A percentile compares a stretch with the other conserved stretches of the same genome.
Evolutionary conservation across 2,888 invertebrate genomes (phyloP).

Genomic region (Drosophila pseudotakahashii): DNA sequence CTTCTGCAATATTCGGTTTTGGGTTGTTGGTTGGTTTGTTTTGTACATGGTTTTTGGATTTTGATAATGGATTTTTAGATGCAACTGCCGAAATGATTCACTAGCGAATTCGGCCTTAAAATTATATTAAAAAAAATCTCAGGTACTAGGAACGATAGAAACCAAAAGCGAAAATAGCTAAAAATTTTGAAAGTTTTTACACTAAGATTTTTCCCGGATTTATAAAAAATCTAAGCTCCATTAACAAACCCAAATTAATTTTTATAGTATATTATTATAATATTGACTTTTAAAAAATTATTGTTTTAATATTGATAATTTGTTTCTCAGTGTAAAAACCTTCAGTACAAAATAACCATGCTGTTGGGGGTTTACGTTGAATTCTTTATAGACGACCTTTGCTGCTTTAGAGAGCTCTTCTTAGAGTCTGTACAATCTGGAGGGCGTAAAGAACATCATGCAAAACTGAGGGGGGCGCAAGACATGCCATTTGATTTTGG

Average conservation of each 20-base stretch:
- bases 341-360: constrained; percentile 58
- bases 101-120: constrained; percentile 33
- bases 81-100: constrained; percentile 22
- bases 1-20: constrained; percentile 82
- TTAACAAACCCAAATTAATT: too few species aligned
- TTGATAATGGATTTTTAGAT: constrained; percentile 22
- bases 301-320: too few species aligned
- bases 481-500: constrained; percentile 46
- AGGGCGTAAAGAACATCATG: constrained; percentile 41
- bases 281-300: too few species aligned
- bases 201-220: background rate
- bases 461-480: constrained; percentile 42
- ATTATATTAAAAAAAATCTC: constrained; percentile 39
- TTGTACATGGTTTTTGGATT: constrained; percentile 27
- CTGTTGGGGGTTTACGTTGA: constrained; percentile 38
- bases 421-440: constrained; percentile 28
- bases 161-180: constrained; percentile 62
- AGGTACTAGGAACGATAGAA: constrained; percentile 59
- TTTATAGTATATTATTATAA: too few species aligned
- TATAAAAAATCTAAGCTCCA: background rate
- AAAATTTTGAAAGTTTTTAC: constrained; percentile 17
- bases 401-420: constrained; percentile 5
- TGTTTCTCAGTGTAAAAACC: constrained; percentile 10
- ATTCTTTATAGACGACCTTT: constrained; percentile 3
- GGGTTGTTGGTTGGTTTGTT: constrained; percentile 39